Evolutionary conservation across 2,797 vertebrate genomes (phyloP), one percentile per base, ranked within the genome.

Genomic region (Siniperca obscura): DNA sequence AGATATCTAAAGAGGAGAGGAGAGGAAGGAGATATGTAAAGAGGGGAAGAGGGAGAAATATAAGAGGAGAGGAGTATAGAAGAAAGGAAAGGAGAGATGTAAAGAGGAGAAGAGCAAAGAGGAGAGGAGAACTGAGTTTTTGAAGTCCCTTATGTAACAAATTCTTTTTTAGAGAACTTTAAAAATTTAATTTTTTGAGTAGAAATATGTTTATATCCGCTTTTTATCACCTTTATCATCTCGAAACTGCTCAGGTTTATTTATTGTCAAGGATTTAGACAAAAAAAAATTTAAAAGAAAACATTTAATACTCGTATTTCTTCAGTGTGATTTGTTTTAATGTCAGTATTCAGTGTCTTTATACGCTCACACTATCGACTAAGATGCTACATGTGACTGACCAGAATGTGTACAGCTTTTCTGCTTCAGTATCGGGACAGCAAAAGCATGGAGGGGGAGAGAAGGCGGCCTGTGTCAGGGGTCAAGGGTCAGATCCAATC

Each of bases 401-500:
- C 7, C 44, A n/a, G 50, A 27, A 5, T 44, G 30, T 71, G 46
- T 57, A 7, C 27, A 65, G 64, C 69, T 53, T 46, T 21, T 27
- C 60, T 74, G 48, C 42, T 61, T 19, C 75, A 48, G 61, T 16
- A 1, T 27, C 9, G 21, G 72, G 25, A 40, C 52, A 30, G 38
- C 4, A 22, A 34, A 27, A 65, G 46, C 13, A 7, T 40, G 16
- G 36, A 56, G 50, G 69, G 50, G 53, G 17, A 56, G 52, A 52
- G 48, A 3, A 21, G 50, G 50, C 4, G 7, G 22, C 34, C 22
- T 13, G 70, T 59, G 60, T 71, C 59, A 9, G 57, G 0, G 34
- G 50, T 77, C 66, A 70, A 27, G 9, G 84, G 82, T 88, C 86
- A 75, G 25, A 83, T 73, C 70, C 59, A 60, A 34, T 87, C 83